Base-by-base conservation (phyloP, 2,888 invertebrate genomes). In the Mycalesis mineus region DNA sequence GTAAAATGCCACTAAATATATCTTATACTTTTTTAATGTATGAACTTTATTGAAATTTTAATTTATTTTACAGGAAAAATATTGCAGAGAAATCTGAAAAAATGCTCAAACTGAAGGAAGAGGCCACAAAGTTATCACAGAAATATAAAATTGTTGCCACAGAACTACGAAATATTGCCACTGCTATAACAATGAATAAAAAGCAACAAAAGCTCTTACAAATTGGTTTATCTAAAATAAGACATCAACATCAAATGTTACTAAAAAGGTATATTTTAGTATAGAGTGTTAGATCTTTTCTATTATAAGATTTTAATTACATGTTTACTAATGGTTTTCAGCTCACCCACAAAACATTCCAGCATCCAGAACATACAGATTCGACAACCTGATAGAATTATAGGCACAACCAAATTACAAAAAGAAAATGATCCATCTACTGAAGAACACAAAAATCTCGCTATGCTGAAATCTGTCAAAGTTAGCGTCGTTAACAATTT, bases 51-150 rank as follows among this genome's bases (percentile, higher is more conserved):
- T 37, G 6, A 1, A 36, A 31, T 9, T 22, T 5, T 36, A 15
- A 22, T 40, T 52, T 50, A 45, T 33, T 28, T 39, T 37, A 47
- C 41, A 61, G 61, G 37, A 61, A 61, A 39, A 58, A 48, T 33
- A 90, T 91, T 52, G 86, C 88, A 5, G 82, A 84, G 53, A 88
- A 88, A 64, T 87, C 88, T 7, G 78, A 82, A 7, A 82, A 82
- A 72, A 82, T 90, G 70, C 72, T 90, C 39, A 79, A 80, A 60
- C 66, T 90, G 28, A 87, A 84, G 70, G 87, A 85, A 44, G 87
- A 90, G 63, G 82, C 78, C 2, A 79, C 69, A 31, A 85, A 84
- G 62, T 68, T 90, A 55, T 74, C 78, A 1, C 84, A 87, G 63
- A 86, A 81, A 63, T 84, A 82, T 67, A 88, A 90, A 76, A 85